phyloP scores from a whole-genome alignment of 2,797 vertebrate genomes.

The Onychomys leucogaster region DNA sequence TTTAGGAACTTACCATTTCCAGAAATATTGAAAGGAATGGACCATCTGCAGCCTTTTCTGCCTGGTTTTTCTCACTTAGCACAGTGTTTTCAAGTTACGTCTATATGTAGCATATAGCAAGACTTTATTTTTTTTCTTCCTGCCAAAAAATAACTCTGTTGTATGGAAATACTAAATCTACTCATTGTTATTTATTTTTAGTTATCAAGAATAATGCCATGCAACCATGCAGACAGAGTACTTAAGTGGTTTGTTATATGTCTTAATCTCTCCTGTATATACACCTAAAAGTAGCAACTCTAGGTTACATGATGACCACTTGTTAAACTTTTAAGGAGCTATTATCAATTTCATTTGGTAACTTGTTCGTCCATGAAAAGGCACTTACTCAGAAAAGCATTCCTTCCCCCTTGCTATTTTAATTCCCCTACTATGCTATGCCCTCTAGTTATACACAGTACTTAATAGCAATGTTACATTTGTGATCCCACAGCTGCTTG shows the following conservation, averaged over 20 bases:
- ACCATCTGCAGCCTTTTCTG: neutral
- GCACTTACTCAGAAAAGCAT: neutral
- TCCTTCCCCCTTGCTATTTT: neutral
- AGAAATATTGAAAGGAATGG: neutral
- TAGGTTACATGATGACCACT: neutral
- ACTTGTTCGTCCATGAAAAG: conserved; percentile 1
- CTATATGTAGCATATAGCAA: neutral
- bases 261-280: neutral
- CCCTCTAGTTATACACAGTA: neutral
- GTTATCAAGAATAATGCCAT: neutral
- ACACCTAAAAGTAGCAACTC: neutral
- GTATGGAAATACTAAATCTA: neutral
- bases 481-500: neutral
- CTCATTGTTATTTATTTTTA: neutral
- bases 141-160: neutral
- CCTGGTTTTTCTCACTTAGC: neutral
- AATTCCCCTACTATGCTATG: neutral
- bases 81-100: neutral
- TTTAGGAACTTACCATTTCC: neutral
- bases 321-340: neutral
- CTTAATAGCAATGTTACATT: neutral
- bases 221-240: neutral
- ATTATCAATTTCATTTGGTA: neutral
- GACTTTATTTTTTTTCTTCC: neutral
- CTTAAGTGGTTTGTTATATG: neutral